A percentile compares a stretch with the other conserved stretches of the same genome.
phyloP scores from a whole-genome alignment of 2,888 invertebrate species.

The Agrotis clavis region DNA sequence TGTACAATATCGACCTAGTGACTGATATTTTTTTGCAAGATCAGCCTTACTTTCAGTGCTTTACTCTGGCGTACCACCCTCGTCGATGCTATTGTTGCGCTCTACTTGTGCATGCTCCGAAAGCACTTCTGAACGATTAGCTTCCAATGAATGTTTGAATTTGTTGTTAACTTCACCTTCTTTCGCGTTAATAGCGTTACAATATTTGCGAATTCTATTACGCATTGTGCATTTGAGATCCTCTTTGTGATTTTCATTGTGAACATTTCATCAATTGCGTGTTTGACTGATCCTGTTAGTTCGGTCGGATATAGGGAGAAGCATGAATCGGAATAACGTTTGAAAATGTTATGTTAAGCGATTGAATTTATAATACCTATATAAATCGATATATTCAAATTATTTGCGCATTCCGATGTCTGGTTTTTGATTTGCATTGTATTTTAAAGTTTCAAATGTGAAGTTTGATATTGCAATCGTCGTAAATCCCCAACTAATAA shows the following conservation, averaged over 20 bases:
- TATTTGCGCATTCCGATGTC: conserved; percentile 21
- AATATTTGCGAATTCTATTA: conserved; percentile 91
- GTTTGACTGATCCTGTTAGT: conserved; percentile 83
- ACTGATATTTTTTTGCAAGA: conserved; percentile 59
- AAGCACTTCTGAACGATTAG: conserved; percentile 89
- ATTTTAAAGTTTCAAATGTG: conserved; percentile 7
- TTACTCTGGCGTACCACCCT: conserved; percentile 80
- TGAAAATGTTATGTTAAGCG: background rate
- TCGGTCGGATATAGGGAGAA: conserved; percentile 50
- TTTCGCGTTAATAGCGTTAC: conserved; percentile 90
- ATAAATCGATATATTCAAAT: conserved; percentile 12
- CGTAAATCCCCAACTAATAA: conserved; percentile 28
- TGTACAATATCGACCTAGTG: conserved; percentile 61
- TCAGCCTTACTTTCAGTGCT: conserved; percentile 59
- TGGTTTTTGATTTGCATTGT: conserved; percentile 24
- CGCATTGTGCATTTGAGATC: conserved; percentile 84
- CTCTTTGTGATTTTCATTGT: conserved; percentile 79
- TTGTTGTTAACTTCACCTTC: conserved; percentile 90
- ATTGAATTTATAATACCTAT: conserved; percentile 12
- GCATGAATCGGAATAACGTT: conserved; percentile 23
- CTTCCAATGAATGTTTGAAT: conserved; percentile 88
- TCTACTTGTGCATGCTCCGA: conserved; percentile 86
- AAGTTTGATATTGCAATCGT: conserved; percentile 31
- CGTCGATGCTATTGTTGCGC: conserved; percentile 81
- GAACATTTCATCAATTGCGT: conserved; percentile 82